Evolutionary conservation across 2,113 vertebrate species (phyloP).

Genomic region (Esox niger): DNA sequence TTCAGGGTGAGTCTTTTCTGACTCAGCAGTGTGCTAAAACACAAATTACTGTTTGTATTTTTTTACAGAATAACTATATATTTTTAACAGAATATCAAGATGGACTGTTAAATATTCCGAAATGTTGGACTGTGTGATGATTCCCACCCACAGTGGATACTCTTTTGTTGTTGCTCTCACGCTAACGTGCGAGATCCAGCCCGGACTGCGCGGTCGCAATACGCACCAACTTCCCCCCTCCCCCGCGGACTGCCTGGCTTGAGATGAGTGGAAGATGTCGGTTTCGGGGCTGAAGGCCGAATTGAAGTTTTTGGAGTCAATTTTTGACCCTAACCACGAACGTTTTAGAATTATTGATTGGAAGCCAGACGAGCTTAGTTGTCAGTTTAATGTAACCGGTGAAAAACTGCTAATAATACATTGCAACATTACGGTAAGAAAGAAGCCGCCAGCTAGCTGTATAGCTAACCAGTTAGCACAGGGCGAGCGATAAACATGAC

Average conservation of each 20-base stretch:
- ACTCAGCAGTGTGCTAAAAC: no score
- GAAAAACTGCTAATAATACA: slow-evolving; percentile 88
- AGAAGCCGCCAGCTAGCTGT: slow-evolving; percentile 18
- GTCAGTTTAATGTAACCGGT: slow-evolving; percentile 86
- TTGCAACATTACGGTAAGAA: slow-evolving; percentile 93
- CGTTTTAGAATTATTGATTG: slow-evolving; percentile 94
- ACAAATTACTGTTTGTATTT: no score
- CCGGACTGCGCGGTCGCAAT: slow-evolving; percentile 62
- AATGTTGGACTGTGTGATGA: no score
- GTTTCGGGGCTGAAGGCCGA: slow-evolving; percentile 97
- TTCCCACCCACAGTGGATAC: no score
- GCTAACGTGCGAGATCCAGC: slow-evolving; percentile 65
- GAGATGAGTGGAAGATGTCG: slow-evolving; percentile 93
- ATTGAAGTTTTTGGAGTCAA: slow-evolving; percentile 95
- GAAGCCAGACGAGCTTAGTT: slow-evolving; percentile 93
- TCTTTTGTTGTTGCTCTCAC: slow-evolving; percentile 69
- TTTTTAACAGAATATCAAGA: no score
- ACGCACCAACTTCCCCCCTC: slow-evolving; percentile 67
- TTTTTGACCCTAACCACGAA: slow-evolving; percentile 95
- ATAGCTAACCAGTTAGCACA: not conserved
- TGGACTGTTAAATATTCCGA: no score
- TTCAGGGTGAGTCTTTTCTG: no score
- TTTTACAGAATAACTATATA: no score
- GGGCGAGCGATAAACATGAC: slow-evolving; percentile 1
- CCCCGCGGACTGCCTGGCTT: slow-evolving; percentile 68